Evolutionary conservation across 1,140 invertebrate species (phyloP).

Genomic region (Pseudomyrmex dendroicus): DNA sequence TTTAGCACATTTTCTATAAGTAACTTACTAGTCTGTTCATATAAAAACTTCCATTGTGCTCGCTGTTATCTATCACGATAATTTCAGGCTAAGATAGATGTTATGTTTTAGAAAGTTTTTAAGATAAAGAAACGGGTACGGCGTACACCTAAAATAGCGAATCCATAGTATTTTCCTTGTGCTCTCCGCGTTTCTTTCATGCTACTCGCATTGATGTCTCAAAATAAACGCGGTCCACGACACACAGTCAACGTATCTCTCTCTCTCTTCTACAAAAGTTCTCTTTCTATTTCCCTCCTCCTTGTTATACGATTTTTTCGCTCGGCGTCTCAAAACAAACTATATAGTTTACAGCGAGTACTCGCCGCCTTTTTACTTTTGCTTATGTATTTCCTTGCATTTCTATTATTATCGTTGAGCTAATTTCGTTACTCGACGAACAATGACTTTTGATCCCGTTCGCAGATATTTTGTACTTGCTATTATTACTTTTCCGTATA

Average conservation of each 20-base stretch:
- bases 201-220: slow-evolving; percentile 51
- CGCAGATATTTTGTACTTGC: background rate
- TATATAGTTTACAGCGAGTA: slow-evolving; percentile 43
- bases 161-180: slow-evolving; percentile 44
- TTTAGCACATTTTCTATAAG: no score
- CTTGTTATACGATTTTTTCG: slow-evolving; percentile 25
- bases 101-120: slow-evolving; percentile 14
- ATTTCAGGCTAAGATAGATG: background rate
- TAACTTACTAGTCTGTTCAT: no score
- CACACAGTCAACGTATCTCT: slow-evolving; percentile 15
- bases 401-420: slow-evolving; percentile 57
- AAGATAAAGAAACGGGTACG: slow-evolving; percentile 4
- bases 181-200: slow-evolving; percentile 42
- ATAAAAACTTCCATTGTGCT: background rate
- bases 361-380: slow-evolving; percentile 23
- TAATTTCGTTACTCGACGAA: slow-evolving; percentile 28
- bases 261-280: slow-evolving; percentile 7
- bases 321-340: slow-evolving; percentile 51
- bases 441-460: background rate
- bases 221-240: slow-evolving; percentile 48
- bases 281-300: slow-evolving; percentile 37
- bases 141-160: slow-evolving; percentile 37
- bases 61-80: background rate
- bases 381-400: background rate
- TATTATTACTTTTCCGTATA: background rate